phyloP scores from a whole-genome alignment of 2,113 vertebrate genomes.

The Ahaetulla prasina region DNA sequence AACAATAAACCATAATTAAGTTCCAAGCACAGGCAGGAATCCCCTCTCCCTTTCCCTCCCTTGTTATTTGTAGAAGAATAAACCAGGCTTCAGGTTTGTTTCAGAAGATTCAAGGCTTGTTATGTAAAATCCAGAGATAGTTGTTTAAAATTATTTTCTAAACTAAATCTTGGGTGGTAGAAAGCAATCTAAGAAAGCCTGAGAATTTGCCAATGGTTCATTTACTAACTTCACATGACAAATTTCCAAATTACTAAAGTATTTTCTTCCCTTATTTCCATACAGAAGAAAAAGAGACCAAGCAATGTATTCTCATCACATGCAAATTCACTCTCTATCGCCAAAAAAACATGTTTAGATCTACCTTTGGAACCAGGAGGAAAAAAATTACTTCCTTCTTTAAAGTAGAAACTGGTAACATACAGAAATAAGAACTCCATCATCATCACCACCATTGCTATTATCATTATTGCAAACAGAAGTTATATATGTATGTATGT shows the following conservation, averaged over 20 bases:
- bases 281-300: background rate
- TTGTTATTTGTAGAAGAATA: background rate
- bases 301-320: background rate
- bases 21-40: background rate
- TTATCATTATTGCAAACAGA: background rate
- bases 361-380: background rate
- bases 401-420: background rate
- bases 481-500: background rate
- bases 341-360: background rate
- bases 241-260: background rate
- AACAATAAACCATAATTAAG: background rate
- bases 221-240: background rate
- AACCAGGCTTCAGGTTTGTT: background rate
- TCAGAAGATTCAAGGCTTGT: background rate
- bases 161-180: background rate
- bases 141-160: background rate
- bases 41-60: background rate
- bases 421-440: background rate
- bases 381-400: background rate
- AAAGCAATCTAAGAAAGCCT: background rate
- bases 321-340: background rate
- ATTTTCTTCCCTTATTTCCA: background rate
- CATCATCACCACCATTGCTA: background rate
- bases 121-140: background rate
- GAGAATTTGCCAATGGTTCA: background rate